phyloP scores from a whole-genome alignment of 1,140 invertebrate species.

The Lepidotrigona ventralis region DNA sequence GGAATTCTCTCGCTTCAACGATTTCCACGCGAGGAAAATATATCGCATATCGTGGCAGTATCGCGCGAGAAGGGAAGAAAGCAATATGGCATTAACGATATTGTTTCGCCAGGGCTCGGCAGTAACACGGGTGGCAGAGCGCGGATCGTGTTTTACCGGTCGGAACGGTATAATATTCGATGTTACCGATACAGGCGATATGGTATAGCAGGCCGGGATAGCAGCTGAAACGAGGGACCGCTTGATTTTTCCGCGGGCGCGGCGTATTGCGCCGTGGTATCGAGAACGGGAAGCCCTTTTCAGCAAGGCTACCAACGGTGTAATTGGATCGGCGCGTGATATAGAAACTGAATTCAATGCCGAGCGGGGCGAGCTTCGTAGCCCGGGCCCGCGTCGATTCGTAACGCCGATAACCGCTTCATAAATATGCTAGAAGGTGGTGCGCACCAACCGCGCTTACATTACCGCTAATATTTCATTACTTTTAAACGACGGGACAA shows the following conservation, averaged over 20 bases:
- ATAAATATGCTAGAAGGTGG: conserved; percentile 58
- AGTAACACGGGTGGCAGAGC: background rate
- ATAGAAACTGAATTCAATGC: conserved; percentile 38
- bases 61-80: too few relatives aligned
- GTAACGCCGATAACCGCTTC: conserved; percentile 60
- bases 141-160: background rate
- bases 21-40: too few relatives aligned
- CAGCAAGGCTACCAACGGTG: conserved; percentile 36
- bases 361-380: background rate
- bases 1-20: too few relatives aligned
- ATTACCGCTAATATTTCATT: conserved; percentile 58
- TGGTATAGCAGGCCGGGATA: too few relatives aligned
- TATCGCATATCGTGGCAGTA: too few relatives aligned
- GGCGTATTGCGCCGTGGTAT: background rate
- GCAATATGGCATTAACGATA: background rate
- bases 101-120: background rate
- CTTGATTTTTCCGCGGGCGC: conserved; percentile 8
- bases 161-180: background rate
- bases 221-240: conserved; percentile 4
- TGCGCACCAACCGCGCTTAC: conserved; percentile 10
- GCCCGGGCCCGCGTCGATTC: conserved; percentile 38
- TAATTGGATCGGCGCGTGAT: conserved; percentile 53
- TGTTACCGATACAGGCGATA: conserved; percentile 11
- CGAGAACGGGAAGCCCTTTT: conserved; percentile 26
- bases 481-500: conserved; percentile 54